Evolutionary conservation across 1,140 invertebrate species (phyloP).

Genomic region (Heliothis subflexa): DNA sequence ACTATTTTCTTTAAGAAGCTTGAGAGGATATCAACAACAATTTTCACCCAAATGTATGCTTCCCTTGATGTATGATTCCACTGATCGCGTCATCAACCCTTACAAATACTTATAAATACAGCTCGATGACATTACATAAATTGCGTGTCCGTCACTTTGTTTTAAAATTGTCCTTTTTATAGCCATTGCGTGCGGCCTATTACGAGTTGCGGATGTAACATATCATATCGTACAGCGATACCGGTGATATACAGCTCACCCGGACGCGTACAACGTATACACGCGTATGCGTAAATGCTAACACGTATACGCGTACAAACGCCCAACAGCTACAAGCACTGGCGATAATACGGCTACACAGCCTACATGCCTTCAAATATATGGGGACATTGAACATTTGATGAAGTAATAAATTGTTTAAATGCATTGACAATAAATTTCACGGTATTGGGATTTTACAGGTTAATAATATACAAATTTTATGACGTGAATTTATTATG

Average conservation of each 20-base stretch:
- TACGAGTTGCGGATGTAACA: slow-evolving; percentile 17
- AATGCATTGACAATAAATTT: background rate
- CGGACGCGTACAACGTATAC: background rate
- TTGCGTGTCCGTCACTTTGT: background rate
- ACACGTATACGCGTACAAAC: background rate
- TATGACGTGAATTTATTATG: too few relatives aligned
- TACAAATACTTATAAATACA: background rate
- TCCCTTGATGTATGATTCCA: too few relatives aligned
- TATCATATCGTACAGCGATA: slow-evolving; percentile 18
- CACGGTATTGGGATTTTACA: too few relatives aligned
- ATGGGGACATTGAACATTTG: background rate
- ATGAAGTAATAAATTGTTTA: background rate
- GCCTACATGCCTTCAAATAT: background rate
- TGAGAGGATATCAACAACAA: too few relatives aligned
- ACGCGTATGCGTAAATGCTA: slow-evolving; percentile 10
- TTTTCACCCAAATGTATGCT: too few relatives aligned
- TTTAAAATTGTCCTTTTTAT: background rate
- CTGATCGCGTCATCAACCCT: background rate
- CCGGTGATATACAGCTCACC: slow-evolving; percentile 2
- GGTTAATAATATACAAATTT: too few relatives aligned
- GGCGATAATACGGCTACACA: background rate
- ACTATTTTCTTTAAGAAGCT: too few relatives aligned
- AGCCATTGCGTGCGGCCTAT: slow-evolving; percentile 6
- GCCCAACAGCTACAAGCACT: background rate
- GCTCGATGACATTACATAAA: background rate